phyloP scores from a whole-genome alignment of 2,888 invertebrate species.

The Stenichneumon culpator region DNA sequence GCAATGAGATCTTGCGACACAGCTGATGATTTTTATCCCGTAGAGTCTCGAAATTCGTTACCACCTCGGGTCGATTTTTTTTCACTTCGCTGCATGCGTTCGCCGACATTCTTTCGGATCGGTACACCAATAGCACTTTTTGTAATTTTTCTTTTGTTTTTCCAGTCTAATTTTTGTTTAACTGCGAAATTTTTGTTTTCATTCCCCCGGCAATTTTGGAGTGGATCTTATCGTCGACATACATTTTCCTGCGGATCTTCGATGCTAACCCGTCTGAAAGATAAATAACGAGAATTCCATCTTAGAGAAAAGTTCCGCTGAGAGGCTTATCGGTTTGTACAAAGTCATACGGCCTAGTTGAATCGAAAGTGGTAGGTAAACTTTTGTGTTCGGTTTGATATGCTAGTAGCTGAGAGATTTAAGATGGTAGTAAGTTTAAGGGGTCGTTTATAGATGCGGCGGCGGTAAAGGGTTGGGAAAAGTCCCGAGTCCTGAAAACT shows the following conservation, averaged over 20 bases:
- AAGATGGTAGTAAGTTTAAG: neutral
- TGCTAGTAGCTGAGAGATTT: neutral
- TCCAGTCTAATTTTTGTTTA: neutral
- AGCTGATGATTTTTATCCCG: neutral
- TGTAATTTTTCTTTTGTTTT: neutral
- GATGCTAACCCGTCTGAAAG: neutral
- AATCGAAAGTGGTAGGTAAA: neutral
- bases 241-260: neutral
- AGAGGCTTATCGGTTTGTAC: neutral
- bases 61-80: neutral
- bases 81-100: neutral
- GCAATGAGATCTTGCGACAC: neutral
- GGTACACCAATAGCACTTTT: no score
- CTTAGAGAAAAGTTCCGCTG: neutral
- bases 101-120: constrained; percentile 7
- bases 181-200: neutral
- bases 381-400: constrained; percentile 4
- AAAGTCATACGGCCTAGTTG: neutral
- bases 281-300: neutral
- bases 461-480: neutral
- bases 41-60: neutral
- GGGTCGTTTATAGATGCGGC: neutral
- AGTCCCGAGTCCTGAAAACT: constrained; percentile 3
- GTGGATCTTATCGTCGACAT: neutral
- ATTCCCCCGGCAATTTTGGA: neutral